Evolutionary conservation across 2,797 vertebrate species (phyloP).

Genomic region (Muscicapa striata): DNA sequence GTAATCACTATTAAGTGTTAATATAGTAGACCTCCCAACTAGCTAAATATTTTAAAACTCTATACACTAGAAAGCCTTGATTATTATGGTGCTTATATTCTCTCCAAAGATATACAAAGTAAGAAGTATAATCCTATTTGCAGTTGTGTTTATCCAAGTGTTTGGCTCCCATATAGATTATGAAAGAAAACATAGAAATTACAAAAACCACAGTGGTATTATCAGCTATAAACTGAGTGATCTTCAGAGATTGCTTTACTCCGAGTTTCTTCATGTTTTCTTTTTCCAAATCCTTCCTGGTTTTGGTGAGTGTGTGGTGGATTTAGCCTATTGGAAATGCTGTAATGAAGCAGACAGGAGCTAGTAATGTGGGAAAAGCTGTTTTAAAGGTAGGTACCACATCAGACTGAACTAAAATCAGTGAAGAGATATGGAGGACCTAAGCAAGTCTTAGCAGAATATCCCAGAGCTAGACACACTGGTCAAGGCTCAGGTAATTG

Average conservation of each 20-base stretch:
- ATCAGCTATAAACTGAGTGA: not conserved
- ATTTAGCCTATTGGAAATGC: not conserved
- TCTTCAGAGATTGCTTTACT: not conserved
- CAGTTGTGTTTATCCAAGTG: not conserved
- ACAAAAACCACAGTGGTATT: not conserved
- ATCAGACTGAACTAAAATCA: not conserved
- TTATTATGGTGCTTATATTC: not conserved
- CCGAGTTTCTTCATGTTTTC: not conserved
- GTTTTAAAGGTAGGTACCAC: not conserved
- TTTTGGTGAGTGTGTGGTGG: not conserved
- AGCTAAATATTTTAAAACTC: not conserved
- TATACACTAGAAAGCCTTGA: not conserved
- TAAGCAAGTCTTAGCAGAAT: not conserved
- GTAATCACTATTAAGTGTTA: not conserved
- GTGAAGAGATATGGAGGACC: not conserved
- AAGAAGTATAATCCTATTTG: not conserved
- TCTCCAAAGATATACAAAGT: not conserved
- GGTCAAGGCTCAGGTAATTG: not conserved
- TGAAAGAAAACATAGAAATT: not conserved
- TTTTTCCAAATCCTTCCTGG: not conserved
- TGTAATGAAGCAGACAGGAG: not conserved
- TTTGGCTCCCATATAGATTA: not conserved
- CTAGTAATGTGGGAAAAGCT: not conserved
- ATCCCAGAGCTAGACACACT: not conserved
- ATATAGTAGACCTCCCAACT: not conserved